Percentiles rank a stretch among this genome's conserved stretches.
Evolutionary conservation across 2,797 vertebrate species (phyloP).

Genomic region (Rhynchotus rufescens): DNA sequence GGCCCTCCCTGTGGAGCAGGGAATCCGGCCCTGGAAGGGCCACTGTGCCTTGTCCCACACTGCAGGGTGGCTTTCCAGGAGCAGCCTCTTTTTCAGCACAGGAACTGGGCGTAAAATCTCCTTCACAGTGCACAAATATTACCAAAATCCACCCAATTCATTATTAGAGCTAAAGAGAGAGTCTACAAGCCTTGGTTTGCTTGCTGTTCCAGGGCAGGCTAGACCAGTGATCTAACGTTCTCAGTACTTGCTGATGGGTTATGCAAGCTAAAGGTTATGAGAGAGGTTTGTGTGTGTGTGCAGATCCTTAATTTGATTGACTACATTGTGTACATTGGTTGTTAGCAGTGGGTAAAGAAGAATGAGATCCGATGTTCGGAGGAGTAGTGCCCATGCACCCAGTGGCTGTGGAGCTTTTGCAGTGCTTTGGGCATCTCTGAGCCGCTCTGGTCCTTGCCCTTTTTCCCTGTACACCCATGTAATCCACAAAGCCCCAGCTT

Average conservation of each 20-base stretch:
- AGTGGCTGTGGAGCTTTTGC: accelerated
- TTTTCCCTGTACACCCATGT: not conserved
- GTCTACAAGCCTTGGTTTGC: not conserved
- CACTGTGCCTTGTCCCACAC: accelerated
- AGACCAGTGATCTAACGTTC: not conserved
- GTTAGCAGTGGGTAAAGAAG: not conserved
- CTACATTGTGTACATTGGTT: accelerated
- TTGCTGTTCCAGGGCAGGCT: not conserved
- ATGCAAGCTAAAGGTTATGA: not conserved
- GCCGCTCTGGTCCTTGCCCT: not conserved
- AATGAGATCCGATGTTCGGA: not conserved
- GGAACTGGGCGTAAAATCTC: not conserved
- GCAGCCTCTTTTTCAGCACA: not conserved
- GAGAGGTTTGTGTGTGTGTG: accelerated
- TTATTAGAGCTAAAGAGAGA: not conserved
- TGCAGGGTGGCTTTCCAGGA: not conserved
- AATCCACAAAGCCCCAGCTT: not conserved
- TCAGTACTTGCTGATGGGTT: not conserved
- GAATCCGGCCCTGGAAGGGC: accelerated
- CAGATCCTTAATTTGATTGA: not conserved
- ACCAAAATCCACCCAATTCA: not conserved
- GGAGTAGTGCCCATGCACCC: accelerated
- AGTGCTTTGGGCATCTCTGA: not conserved
- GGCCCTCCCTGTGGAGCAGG: not conserved
- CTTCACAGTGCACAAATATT: not conserved